A percentile compares a stretch with the other conserved stretches of the same genome.
These are phyloP conservation scores for Melanaphis sacchari DNA, from an alignment of 1,140 invertebrate species.

Conservation along the genomic window DNA sequence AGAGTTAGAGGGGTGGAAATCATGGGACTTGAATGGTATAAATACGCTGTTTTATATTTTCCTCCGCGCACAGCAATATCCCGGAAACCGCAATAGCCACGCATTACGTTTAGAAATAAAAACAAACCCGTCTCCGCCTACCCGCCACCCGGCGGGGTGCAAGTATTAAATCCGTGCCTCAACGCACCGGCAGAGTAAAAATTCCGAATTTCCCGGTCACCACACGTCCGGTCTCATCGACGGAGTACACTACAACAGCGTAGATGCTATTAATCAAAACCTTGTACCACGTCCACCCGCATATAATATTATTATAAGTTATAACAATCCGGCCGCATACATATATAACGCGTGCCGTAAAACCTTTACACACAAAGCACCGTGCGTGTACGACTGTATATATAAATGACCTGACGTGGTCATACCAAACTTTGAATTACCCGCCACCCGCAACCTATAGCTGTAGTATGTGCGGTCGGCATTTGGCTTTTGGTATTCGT, in stretches of 20 bases:
- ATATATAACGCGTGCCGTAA: background rate
- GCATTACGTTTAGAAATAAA: background rate
- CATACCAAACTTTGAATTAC: constrained; percentile 6
- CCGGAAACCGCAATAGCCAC: background rate
- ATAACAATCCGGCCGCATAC: background rate
- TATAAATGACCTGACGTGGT: background rate
- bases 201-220: background rate
- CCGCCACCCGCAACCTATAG: background rate
- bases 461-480: background rate
- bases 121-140: background rate
- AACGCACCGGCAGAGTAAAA: background rate
- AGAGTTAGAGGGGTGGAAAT: background rate
- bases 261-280: background rate
- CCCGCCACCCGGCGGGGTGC: too few relatives aligned
- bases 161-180: too few relatives aligned
- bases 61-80: background rate
- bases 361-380: background rate
- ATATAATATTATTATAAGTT: background rate
- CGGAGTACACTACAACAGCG: background rate
- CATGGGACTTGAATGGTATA: background rate
- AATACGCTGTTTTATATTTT: background rate
- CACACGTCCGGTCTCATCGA: background rate
- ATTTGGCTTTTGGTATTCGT: constrained; percentile 50
- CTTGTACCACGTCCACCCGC: too few relatives aligned
- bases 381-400: background rate